Base-by-base conservation (phyloP, 2,113 vertebrate genomes). In the Natator depressus region DNA sequence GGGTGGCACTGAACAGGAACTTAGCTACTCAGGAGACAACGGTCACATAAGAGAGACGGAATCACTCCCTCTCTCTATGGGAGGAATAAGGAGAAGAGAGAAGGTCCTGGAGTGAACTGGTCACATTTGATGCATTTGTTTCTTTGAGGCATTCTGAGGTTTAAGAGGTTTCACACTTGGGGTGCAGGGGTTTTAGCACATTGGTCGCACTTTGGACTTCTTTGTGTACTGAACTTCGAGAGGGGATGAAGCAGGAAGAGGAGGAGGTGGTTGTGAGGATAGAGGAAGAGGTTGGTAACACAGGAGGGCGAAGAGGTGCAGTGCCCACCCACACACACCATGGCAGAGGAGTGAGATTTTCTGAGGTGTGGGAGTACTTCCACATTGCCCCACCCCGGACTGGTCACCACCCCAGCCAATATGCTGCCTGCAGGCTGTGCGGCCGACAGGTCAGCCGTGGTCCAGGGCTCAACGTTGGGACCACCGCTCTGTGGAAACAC, bases 311-410 rank as follows among this genome's bases (percentile, higher is more conserved):
- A 2, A 12, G 22, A 3, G 35, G 80, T 2, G 65, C 89, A 22
- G 8, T 12, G 35, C 47, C 1, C 1, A 87, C 51, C 65, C n/a
- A 5, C 8, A 20, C 65, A n/a, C 65, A 38, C 69, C 84, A 90
- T 0, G 91, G 94, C 85, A 93, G 65, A 24, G 95, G 93, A 38
- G 87, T 79, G 20, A 88, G 90, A 0, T 96, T 92, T 89, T 94
- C 93, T 13, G 96, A 97, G 75, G 96, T 93, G 83, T 97, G 97
- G 97, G 97, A 95, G 2, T 96, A 97, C 89, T 97, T 97, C 31
- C 96, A 97, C 35, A 55, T 97, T 49, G 95, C 96, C 16, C 69
- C 93, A 0, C 91, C 90, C 10, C 80, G 80, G 29, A 80, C 89
- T 0, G 95, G 93, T 11, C 89, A 91, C 46, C 55, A 49, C 14